Evolutionary conservation across 2,888 invertebrate species (phyloP).

Genomic region (Cataglyphis altisquamis): DNA sequence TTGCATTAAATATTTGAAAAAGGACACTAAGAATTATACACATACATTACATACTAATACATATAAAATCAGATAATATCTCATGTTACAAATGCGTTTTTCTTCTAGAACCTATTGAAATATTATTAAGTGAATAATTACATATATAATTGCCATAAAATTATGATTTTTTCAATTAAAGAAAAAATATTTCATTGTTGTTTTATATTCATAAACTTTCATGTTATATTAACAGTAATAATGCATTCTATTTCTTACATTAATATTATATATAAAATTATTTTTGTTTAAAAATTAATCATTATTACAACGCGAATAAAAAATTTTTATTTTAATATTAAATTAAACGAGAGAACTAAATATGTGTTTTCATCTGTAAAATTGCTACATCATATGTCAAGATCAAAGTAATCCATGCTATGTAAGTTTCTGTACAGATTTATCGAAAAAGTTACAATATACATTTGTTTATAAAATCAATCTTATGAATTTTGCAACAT

Average conservation of each 20-base stretch:
- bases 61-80: not conserved
- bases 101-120: not conserved
- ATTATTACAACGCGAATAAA: not conserved
- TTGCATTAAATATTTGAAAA: slow-evolving; percentile 3
- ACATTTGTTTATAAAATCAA: not conserved
- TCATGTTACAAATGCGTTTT: not conserved
- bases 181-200: not conserved
- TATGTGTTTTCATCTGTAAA: not conserved
- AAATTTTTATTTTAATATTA: not conserved
- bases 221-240: not conserved
- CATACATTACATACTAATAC: not conserved
- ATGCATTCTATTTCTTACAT: not conserved
- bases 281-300: not conserved
- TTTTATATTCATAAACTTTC: not conserved
- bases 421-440: not conserved
- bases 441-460: not conserved
- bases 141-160: not conserved
- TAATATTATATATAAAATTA: not conserved
- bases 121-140: not conserved
- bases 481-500: not conserved
- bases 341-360: not conserved
- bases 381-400: too few relatives aligned
- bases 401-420: too few relatives aligned
- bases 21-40: not conserved
- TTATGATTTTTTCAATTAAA: not conserved